Base-by-base conservation (phyloP, 2,888 invertebrate genomes). In the Caenorhabditis sp. region DNA sequence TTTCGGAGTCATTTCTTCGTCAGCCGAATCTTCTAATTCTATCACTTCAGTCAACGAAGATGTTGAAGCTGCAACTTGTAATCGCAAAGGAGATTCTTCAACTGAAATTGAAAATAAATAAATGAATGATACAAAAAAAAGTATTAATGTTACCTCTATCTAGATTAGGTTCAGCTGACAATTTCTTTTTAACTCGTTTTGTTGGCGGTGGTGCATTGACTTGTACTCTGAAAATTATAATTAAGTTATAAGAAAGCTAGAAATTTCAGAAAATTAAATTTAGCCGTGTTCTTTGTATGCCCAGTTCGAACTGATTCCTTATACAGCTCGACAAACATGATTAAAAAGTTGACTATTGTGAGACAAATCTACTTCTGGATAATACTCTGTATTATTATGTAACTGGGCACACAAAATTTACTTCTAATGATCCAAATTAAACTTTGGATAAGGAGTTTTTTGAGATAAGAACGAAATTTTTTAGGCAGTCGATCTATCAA, bases 1-100 rank as follows among this genome's bases (percentile, higher is more conserved):
- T 27, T 56, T 56, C 23, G 56, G 56, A 26, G 56, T 56, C 7
- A 23, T 27, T 26, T 56, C 27, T n/a, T 56, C 56, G 25, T 56
- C 56, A 8, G 26, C 56, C 25, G 27, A 56, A 5, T 23, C 23
- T 21, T 2, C 20, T 17, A 52, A 21, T 21, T 10, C 21, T 7
- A 23, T 23, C 21, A n/a, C 8, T 7, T 23, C n/a, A 21, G 20
- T 3, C 21, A 17, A 10, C 7, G 52, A 23, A 52, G 21, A 31
- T 31, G 31, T 52, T 21, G 52, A 52, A 20, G 52, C 20, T 21
- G 52, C 8, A 20, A 21, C 20, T 43, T 17, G 4, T 31, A 31
- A 17, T 21, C 21, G 21, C 8, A 36, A 20, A 20, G 57, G 57
- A 1, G 57, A 58, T 36, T 58, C 57, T 27, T 36, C 57, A 36